These are phyloP conservation scores for Ochotona curzoniae DNA, from an alignment of 2,113 vertebrate genomes.

Conservation along the genomic window DNA sequence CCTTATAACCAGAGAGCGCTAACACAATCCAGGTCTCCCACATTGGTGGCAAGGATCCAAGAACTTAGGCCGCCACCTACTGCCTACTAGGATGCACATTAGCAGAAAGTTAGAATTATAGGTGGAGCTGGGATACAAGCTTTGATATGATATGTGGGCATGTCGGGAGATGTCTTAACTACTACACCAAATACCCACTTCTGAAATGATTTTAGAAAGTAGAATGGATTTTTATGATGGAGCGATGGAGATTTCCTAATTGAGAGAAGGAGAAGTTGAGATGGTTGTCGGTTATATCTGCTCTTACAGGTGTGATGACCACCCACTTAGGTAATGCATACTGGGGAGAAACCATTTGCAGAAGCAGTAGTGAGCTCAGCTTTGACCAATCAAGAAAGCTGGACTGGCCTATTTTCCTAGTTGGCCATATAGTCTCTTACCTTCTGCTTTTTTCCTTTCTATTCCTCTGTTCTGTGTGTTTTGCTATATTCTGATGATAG, in stretches of 20 bases:
- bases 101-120: too few species aligned
- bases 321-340: background rate
- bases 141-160: too few species aligned
- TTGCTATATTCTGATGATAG: background rate
- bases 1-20: too few species aligned
- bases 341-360: background rate
- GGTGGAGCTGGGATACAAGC: too few species aligned
- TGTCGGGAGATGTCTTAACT: too few species aligned
- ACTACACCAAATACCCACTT: too few species aligned
- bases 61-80: too few species aligned
- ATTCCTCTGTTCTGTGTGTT: background rate
- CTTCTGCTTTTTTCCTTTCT: background rate
- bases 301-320: background rate
- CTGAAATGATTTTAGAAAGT: background rate
- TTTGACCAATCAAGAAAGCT: background rate
- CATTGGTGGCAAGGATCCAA: too few species aligned
- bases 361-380: background rate
- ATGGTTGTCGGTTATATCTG: background rate
- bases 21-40: too few species aligned
- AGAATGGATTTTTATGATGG: slow-evolving; percentile 36
- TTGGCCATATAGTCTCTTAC: background rate
- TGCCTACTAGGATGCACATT: too few species aligned
- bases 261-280: background rate
- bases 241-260: background rate
- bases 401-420: background rate